A percentile compares a stretch with the other conserved stretches of the same genome.
Conservation (phyloP, 2,888 invertebrate species). For the Patella depressa region DNA sequence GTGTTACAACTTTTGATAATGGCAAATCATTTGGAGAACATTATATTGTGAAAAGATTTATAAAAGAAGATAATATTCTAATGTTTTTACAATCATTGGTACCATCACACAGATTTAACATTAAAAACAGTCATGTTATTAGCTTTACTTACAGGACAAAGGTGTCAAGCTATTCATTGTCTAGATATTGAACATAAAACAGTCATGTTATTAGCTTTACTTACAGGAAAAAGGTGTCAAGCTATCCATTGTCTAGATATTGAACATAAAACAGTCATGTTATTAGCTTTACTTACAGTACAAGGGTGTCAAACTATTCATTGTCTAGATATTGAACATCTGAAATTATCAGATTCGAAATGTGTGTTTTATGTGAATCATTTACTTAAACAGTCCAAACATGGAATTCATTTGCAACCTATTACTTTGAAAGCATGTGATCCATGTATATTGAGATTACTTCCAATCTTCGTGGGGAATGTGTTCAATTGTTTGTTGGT, state of each 20-base stretch:
- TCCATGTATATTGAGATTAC: slow-evolving; percentile 10
- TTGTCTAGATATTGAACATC: slow-evolving; percentile 27
- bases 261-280: no score
- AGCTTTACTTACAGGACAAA: no score
- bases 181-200: no score
- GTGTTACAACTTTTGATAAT: slow-evolving; percentile 5
- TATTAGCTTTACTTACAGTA: slow-evolving; percentile 32
- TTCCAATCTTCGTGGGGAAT: no score
- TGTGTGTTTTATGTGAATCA: not conserved
- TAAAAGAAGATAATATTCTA: slow-evolving; percentile 25
- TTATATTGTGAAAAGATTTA: slow-evolving; percentile 29
- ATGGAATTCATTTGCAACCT: slow-evolving; percentile 24
- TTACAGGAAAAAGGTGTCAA: no score
- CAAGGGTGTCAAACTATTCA: slow-evolving; percentile 33
- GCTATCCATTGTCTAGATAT: no score
- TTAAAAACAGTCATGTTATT: slow-evolving; percentile 27
- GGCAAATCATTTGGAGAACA: slow-evolving; percentile 14
- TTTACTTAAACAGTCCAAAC: slow-evolving; percentile 29
- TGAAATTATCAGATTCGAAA: slow-evolving; percentile 13
- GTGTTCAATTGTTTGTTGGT: no score
- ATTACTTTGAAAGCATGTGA: slow-evolving; percentile 12
- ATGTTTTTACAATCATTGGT: no score
- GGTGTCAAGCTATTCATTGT: not conserved
- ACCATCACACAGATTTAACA: slow-evolving; percentile 8
- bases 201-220: no score